Percentiles rank a stretch among this genome's conserved stretches.
phyloP scores from a whole-genome alignment of 1,140 invertebrate genomes.

The Pygmarrhopalites habei region DNA sequence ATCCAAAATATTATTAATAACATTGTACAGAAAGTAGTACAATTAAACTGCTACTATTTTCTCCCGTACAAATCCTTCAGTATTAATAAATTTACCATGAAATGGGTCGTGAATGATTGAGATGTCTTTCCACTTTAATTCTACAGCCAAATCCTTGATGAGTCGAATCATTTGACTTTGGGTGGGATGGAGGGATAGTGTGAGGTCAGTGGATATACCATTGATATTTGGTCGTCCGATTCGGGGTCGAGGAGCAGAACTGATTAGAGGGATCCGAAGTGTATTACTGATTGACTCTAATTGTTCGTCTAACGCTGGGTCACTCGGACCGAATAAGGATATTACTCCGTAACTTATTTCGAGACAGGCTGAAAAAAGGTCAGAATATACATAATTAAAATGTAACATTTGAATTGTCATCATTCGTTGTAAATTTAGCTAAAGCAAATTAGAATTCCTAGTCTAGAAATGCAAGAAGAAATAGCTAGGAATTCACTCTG shows the following conservation, averaged over 20 bases:
- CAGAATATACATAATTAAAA: neutral
- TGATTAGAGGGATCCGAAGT: slow-evolving; percentile 35
- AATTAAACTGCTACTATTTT: too few relatives aligned
- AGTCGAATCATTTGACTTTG: slow-evolving; percentile 31
- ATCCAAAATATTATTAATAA: too few relatives aligned
- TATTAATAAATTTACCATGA: slow-evolving; percentile 25
- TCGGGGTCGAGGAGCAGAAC: slow-evolving; percentile 27
- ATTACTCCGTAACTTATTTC: slow-evolving; percentile 33
- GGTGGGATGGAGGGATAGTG: slow-evolving; percentile 33
- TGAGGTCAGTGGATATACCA: slow-evolving; percentile 15
- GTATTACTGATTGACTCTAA: slow-evolving; percentile 32
- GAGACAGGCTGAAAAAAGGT: slow-evolving; percentile 33
- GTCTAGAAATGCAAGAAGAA: too few relatives aligned
- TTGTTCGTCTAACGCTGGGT: slow-evolving; percentile 26
- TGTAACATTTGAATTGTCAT: neutral
- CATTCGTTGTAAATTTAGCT: too few relatives aligned
- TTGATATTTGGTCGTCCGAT: neutral
- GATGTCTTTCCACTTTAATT: slow-evolving; percentile 37
- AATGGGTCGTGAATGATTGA: slow-evolving; percentile 37
- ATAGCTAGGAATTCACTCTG: too few relatives aligned
- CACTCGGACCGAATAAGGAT: slow-evolving; percentile 36
- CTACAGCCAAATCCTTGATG: slow-evolving; percentile 31
- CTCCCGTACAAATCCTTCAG: too few relatives aligned
- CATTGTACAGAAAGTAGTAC: too few relatives aligned
- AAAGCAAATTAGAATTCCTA: too few relatives aligned